Percentiles rank a stretch among this genome's conserved stretches.
phyloP scores from a whole-genome alignment of 2,888 invertebrate genomes.

The Andrena bucephala region DNA sequence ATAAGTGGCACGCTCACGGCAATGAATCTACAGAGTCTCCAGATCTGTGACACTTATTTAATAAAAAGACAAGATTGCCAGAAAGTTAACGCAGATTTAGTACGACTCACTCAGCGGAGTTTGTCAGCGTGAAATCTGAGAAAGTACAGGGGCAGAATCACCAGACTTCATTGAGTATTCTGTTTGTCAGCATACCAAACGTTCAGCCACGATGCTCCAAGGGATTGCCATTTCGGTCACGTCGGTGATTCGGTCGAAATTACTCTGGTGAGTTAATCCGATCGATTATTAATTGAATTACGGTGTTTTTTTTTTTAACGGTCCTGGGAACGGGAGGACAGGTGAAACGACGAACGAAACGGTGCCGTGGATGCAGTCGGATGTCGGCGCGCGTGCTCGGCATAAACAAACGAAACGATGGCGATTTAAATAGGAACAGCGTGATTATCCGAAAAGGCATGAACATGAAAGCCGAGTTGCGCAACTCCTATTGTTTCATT shows the following conservation, averaged over 20 bases:
- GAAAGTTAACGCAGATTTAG: neutral
- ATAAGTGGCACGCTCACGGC: neutral
- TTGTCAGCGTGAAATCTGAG: neutral
- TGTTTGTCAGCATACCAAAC: neutral
- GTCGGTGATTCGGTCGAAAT: constrained; percentile 17
- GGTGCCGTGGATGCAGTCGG: neutral
- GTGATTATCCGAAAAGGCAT: constrained; percentile 43
- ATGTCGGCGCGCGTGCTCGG: constrained; percentile 10
- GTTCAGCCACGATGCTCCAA: neutral
- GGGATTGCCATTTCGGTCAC: constrained; percentile 9
- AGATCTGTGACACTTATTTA: too few relatives aligned
- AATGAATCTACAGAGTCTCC: neutral
- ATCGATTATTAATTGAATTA: constrained; percentile 39
- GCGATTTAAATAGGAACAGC: constrained; percentile 50
- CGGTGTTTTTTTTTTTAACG: neutral
- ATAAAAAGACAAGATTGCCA: neutral
- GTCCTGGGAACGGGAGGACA: neutral
- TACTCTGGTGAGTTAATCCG: constrained; percentile 24
- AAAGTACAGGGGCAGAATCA: neutral
- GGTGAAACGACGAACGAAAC: constrained; percentile 10
- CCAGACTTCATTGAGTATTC: constrained; percentile 3
- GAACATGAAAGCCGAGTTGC: constrained; percentile 43
- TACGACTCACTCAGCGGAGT: neutral
- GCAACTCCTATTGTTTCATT: constrained; percentile 41
- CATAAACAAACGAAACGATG: constrained; percentile 35